These are phyloP conservation scores for Eledone cirrhosa DNA, from an alignment of 2,888 invertebrate genomes.

Conservation along the genomic window DNA sequence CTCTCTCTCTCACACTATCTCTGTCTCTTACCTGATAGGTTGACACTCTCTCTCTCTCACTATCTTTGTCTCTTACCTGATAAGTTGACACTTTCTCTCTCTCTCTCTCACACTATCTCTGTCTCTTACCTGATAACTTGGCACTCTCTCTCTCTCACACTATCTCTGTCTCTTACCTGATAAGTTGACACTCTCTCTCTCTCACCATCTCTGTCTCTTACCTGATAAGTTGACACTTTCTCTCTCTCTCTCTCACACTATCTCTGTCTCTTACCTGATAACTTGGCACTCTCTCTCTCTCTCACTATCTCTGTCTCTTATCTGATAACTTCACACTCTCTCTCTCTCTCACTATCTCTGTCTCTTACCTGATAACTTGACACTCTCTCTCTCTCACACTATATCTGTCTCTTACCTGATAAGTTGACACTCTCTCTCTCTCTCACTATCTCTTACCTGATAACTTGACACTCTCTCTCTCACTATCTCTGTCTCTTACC, in stretches of 20 bases:
- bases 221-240: slow-evolving; percentile 58
- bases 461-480: slow-evolving; percentile 49
- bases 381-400: slow-evolving; percentile 37
- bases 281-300: slow-evolving; percentile 42
- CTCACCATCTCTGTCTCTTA: slow-evolving; percentile 35
- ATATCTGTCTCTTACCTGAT: slow-evolving; percentile 51
- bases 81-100: slow-evolving; percentile 55
- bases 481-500: slow-evolving; percentile 43
- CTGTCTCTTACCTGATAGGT: slow-evolving; percentile 53
- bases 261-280: slow-evolving; percentile 48
- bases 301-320: too few relatives aligned
- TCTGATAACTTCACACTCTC: slow-evolving; percentile 56
- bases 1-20: too few relatives aligned
- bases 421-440: slow-evolving; percentile 47
- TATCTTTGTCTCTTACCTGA: slow-evolving; percentile 53
- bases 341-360: too few relatives aligned
- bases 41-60: slow-evolving; percentile 41
- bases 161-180: slow-evolving; percentile 53
- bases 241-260: too few relatives aligned
- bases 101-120: too few relatives aligned
- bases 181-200: slow-evolving; percentile 47
- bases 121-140: slow-evolving; percentile 50
- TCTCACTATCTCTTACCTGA: slow-evolving; percentile 49
- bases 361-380: slow-evolving; percentile 54
- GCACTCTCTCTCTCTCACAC: slow-evolving; percentile 42